phyloP scores from a whole-genome alignment of 2,888 invertebrate species.

The Oegoconia quadripuncta region DNA sequence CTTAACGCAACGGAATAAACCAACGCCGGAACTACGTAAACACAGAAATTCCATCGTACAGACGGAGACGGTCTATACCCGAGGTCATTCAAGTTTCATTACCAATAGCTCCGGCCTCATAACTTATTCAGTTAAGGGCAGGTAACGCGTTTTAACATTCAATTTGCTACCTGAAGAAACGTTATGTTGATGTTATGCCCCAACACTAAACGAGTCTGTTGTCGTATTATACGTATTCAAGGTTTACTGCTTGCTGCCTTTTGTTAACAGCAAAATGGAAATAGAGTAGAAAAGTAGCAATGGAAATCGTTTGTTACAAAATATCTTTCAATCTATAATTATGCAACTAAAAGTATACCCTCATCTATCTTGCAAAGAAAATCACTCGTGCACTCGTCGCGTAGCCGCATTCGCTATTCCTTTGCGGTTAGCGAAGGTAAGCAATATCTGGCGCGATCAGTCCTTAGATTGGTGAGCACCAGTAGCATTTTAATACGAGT shows the following conservation, averaged over 20 bases:
- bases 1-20: conserved; percentile 49
- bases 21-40: conserved; percentile 44
- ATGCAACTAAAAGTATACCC: too few relatives aligned
- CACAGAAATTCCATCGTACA: conserved; percentile 57
- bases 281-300: conserved; percentile 11
- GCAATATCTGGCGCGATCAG: too few relatives aligned
- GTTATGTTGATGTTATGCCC: conserved; percentile 52
- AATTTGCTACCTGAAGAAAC: conserved; percentile 65
- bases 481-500: too few relatives aligned
- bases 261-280: neutral
- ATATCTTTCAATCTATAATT: too few relatives aligned
- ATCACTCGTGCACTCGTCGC: too few relatives aligned
- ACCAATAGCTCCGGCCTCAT: conserved; percentile 69
- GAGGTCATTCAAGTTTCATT: conserved; percentile 74
- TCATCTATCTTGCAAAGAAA: too few relatives aligned
- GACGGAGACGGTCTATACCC: conserved; percentile 46
- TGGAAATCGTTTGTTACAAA: conserved; percentile 7
- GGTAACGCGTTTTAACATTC: conserved; percentile 72
- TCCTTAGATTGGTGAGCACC: too few relatives aligned
- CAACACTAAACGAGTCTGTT: neutral
- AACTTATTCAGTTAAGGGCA: conserved; percentile 74
- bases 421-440: too few relatives aligned
- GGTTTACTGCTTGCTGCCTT: too few relatives aligned
- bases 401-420: too few relatives aligned
- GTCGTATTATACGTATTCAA: neutral